A percentile compares a stretch with the other conserved stretches of the same genome.
Conservation (phyloP, 2,888 invertebrate genomes). For the Aradus depressus region DNA sequence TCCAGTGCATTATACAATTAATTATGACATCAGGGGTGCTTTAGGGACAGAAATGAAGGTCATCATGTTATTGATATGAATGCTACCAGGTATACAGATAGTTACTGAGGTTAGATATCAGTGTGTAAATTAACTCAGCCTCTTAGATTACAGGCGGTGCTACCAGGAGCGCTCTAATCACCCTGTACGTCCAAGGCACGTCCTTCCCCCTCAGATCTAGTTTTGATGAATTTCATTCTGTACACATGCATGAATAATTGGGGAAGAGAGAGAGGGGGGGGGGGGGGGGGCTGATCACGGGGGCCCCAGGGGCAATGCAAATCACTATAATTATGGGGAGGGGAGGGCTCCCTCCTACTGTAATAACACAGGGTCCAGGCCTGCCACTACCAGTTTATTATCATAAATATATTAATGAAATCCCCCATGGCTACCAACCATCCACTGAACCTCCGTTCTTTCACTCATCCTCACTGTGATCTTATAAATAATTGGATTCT, state of each 20-base stretch:
- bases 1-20: too few relatives aligned
- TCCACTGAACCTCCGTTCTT: too few relatives aligned
- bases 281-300: conserved; percentile 16
- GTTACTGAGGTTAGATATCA: too few relatives aligned
- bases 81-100: too few relatives aligned
- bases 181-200: not conserved
- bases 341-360: conserved; percentile 7
- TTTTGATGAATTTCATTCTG: conserved; percentile 20
- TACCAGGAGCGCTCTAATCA: too few relatives aligned
- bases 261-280: conserved; percentile 14
- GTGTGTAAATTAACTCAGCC: too few relatives aligned
- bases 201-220: conserved; percentile 9
- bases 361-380: conserved; percentile 13
- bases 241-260: conserved; percentile 20
- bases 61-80: too few relatives aligned
- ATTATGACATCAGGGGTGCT: too few relatives aligned
- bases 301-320: conserved; percentile 17
- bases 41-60: too few relatives aligned
- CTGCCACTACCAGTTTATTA: conserved; percentile 16
- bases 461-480: too few relatives aligned
- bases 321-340: conserved; percentile 15
- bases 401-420: conserved; percentile 20
- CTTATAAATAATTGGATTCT: too few relatives aligned
- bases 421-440: conserved; percentile 2
- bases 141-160: too few relatives aligned